Percentiles rank a stretch among this genome's conserved stretches.
Conservation (phyloP, 2,888 invertebrate species). For the Dicyrtoma fusca region DNA sequence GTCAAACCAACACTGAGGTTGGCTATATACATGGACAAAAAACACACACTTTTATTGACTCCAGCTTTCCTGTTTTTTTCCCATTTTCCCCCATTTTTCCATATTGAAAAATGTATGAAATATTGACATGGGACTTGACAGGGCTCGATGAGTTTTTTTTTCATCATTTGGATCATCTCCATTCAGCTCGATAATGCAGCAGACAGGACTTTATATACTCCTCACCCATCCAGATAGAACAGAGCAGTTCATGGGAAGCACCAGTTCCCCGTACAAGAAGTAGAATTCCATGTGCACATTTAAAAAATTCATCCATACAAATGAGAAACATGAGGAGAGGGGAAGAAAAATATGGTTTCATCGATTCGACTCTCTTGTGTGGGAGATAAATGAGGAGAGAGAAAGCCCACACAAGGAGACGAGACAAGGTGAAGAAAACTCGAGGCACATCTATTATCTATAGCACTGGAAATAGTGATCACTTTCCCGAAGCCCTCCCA, state of each 20-base stretch:
- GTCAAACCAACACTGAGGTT: not conserved
- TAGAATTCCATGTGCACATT: too few relatives aligned
- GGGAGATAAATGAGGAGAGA: too few relatives aligned
- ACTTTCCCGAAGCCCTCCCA: not conserved
- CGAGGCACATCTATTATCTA: too few relatives aligned
- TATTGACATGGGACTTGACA: slow-evolving; percentile 26
- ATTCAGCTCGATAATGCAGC: not conserved
- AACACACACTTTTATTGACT: too few relatives aligned
- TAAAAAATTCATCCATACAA: too few relatives aligned
- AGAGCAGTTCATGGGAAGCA: too few relatives aligned
- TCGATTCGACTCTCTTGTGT: too few relatives aligned
- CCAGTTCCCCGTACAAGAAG: too few relatives aligned
- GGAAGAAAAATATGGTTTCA: too few relatives aligned
- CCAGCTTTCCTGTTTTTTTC: not conserved
- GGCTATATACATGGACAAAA: not conserved
- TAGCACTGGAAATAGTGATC: slow-evolving; percentile 13
- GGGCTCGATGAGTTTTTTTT: not conserved
- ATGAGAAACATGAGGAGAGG: too few relatives aligned
- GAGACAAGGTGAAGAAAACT: not conserved
- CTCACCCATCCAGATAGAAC: not conserved
- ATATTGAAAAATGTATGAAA: slow-evolving; percentile 25
- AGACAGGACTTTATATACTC: not conserved
- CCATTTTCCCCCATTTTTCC: slow-evolving; percentile 6
- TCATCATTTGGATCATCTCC: too few relatives aligned
- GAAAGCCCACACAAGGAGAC: not conserved